These are phyloP conservation scores for Bos indicus DNA, from an alignment of 2,113 vertebrate species.

Conservation along the genomic window DNA sequence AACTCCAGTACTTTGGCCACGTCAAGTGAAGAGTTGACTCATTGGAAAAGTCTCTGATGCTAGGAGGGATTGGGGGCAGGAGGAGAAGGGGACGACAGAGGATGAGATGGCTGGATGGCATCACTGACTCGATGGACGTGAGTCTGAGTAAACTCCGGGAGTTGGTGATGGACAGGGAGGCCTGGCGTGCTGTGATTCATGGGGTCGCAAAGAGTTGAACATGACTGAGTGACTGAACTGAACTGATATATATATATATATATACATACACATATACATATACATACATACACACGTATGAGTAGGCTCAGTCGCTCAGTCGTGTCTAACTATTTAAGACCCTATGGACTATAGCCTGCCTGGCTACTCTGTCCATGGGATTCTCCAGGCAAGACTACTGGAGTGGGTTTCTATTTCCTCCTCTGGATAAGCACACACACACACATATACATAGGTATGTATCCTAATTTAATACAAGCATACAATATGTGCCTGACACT, in stretches of 20 bases:
- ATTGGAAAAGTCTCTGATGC: too few species aligned
- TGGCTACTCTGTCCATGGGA: neutral
- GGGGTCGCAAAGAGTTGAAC: too few species aligned
- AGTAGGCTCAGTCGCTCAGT: neutral
- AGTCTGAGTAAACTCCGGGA: too few species aligned
- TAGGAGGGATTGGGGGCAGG: too few species aligned
- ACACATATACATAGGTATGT: accelerated
- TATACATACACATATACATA: neutral
- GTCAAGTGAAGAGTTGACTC: too few species aligned
- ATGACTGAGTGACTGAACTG: too few species aligned
- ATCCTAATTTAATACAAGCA: neutral
- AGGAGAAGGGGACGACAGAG: too few species aligned
- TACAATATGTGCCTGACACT: neutral
- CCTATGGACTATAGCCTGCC: neutral
- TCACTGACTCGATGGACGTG: too few species aligned
- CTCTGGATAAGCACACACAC: neutral
- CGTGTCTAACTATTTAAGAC: neutral
- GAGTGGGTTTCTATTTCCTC: neutral
- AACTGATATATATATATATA: neutral
- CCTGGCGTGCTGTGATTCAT: too few species aligned
- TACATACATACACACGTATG: neutral
- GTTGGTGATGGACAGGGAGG: too few species aligned
- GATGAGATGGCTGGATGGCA: too few species aligned
- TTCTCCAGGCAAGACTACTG: neutral
- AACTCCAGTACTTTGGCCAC: too few species aligned